Percentiles rank a stretch among this genome's conserved stretches.
phyloP scores from a whole-genome alignment of 2,797 vertebrate species.

The Labroides dimidiatus region DNA sequence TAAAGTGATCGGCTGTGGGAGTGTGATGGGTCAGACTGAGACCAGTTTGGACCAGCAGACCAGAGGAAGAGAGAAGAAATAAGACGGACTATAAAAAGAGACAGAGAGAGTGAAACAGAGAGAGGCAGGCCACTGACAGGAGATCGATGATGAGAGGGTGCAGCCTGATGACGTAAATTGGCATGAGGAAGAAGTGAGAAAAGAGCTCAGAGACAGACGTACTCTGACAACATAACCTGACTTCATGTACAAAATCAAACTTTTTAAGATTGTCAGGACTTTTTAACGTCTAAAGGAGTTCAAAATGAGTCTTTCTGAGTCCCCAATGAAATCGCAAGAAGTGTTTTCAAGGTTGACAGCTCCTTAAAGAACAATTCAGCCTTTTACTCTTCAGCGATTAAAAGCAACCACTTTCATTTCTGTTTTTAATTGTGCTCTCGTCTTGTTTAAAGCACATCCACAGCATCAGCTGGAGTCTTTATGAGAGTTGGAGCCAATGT shows the following conservation, averaged over 20 bases:
- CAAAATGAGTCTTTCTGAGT: background rate
- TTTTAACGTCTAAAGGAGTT: constrained; percentile 7
- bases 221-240: constrained; percentile 5
- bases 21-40: constrained; percentile 29
- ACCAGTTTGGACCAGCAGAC: constrained; percentile 3
- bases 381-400: constrained; percentile 4
- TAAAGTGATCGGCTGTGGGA: constrained; percentile 7
- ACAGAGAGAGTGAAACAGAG: constrained; percentile 16
- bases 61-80: background rate
- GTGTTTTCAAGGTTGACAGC: constrained; percentile 21
- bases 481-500: constrained; percentile 5
- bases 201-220: constrained; percentile 21
- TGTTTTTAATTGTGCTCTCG: constrained; percentile 18
- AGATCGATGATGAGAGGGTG: constrained; percentile 70
- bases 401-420: constrained; percentile 30
- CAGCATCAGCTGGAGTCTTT: background rate
- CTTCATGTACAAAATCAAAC: constrained; percentile 9
- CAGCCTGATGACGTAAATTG: constrained; percentile 54
- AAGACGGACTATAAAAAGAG: background rate
- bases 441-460: constrained; percentile 17
- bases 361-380: constrained; percentile 31
- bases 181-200: constrained; percentile 32
- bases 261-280: constrained; percentile 9
- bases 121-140: constrained; percentile 52
- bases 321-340: constrained; percentile 11